A percentile compares a stretch with the other conserved stretches of the same genome.
Evolutionary conservation across 2,113 vertebrate genomes (phyloP).

Genomic region (Mastomys natalensis): DNA sequence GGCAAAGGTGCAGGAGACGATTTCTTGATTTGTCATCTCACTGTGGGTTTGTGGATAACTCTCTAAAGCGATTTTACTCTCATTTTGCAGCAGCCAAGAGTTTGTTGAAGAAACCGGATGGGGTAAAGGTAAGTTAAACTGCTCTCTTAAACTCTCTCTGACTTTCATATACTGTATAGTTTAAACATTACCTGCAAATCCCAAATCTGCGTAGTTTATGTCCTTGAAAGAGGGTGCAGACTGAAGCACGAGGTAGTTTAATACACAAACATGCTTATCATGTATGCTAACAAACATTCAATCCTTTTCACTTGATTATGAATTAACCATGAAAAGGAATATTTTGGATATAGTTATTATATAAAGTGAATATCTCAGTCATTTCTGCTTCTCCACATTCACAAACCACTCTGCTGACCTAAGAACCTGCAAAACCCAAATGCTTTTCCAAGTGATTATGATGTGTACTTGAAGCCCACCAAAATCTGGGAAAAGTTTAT

Average conservation of each 20-base stretch:
- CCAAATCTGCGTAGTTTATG: not conserved
- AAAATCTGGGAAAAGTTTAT: not conserved
- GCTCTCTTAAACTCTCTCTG: not conserved
- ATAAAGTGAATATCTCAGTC: not conserved
- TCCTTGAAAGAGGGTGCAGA: not conserved
- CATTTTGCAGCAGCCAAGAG: slow-evolving; percentile 94
- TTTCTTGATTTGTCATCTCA: slow-evolving; percentile 8
- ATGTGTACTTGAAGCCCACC: not conserved
- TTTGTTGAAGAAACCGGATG: slow-evolving; percentile 96
- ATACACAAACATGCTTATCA: not conserved
- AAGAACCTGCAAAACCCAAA: not conserved
- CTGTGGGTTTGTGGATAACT: not conserved
- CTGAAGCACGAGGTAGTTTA: slow-evolving; percentile 4
- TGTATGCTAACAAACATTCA: not conserved
- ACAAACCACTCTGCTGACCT: not conserved
- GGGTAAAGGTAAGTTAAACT: slow-evolving; percentile 94
- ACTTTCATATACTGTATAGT: slow-evolving; percentile 3
- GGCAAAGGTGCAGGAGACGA: slow-evolving; percentile 43
- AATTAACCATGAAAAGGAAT: slow-evolving; percentile 10
- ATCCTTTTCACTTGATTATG: not conserved
- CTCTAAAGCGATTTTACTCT: slow-evolving; percentile 75
- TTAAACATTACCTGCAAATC: slow-evolving; percentile 1
- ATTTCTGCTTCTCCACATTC: not conserved
- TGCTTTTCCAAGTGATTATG: slow-evolving; percentile 26
- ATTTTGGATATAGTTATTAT: not conserved